Conservation (phyloP, 2,113 vertebrate species). For the Pyxicephalus adspersus region DNA sequence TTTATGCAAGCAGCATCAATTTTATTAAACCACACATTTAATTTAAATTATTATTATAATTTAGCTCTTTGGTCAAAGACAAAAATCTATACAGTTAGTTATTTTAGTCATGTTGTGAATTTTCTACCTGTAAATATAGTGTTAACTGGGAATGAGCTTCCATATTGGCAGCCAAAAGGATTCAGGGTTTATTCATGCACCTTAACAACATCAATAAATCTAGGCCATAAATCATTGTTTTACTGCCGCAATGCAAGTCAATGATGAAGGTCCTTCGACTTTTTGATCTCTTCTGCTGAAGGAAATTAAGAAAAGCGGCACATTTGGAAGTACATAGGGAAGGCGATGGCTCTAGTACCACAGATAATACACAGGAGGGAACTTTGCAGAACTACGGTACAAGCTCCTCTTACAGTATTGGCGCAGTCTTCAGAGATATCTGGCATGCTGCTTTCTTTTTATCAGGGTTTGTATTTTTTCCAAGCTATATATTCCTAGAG, state of each 20-base stretch:
- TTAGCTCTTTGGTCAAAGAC: no score
- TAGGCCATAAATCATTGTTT: slow-evolving; percentile 1
- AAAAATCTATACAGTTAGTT: no score
- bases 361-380: slow-evolving; percentile 97
- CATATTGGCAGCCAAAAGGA: no score
- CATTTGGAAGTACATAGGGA: slow-evolving; percentile 98
- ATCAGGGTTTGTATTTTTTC: slow-evolving; percentile 95
- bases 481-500: slow-evolving; percentile 62
- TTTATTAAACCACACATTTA: no score
- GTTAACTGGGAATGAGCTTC: no score
- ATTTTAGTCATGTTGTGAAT: no score
- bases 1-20: no score
- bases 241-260: slow-evolving; percentile 62
- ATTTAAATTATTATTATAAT: no score
- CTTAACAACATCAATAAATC: not conserved
- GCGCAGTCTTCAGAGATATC: slow-evolving; percentile 93
- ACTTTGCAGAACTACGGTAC: slow-evolving; percentile 79
- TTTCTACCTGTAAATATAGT: no score
- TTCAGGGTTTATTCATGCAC: not conserved
- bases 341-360: slow-evolving; percentile 98
- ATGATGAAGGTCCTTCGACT: slow-evolving; percentile 67
- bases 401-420: slow-evolving; percentile 83
- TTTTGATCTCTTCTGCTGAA: slow-evolving; percentile 88
- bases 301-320: slow-evolving; percentile 98
- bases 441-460: slow-evolving; percentile 96